Evolutionary conservation across 2,113 vertebrate species (phyloP).

Genomic region (Dolichallabes microphthalmus): DNA sequence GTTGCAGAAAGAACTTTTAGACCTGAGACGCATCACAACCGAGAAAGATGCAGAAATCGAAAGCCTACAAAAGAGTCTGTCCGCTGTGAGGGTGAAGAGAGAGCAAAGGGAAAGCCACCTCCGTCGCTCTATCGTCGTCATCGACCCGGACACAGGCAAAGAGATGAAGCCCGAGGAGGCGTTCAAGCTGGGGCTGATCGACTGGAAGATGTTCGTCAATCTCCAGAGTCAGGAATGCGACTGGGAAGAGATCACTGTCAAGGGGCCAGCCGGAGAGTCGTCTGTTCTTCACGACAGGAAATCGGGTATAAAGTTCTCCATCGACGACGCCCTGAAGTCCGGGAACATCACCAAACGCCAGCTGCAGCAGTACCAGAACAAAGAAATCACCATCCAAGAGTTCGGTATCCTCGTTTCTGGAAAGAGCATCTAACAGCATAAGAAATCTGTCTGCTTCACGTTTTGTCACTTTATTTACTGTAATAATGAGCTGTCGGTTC

Average conservation of each 20-base stretch:
- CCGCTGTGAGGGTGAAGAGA: constrained; percentile 81
- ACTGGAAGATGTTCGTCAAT: constrained; percentile 95
- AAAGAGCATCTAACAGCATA: constrained; percentile 53
- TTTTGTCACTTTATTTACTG: background rate
- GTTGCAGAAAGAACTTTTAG: constrained; percentile 83
- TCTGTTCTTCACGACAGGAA: constrained; percentile 92
- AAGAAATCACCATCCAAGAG: constrained; percentile 95
- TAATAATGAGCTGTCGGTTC: background rate
- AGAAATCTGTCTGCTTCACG: background rate
- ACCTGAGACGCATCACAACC: constrained; percentile 78
- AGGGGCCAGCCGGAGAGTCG: constrained; percentile 87
- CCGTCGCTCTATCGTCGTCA: constrained; percentile 91
- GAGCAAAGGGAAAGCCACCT: constrained; percentile 95
- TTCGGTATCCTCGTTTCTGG: constrained; percentile 89
- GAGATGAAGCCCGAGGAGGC: constrained; percentile 96
- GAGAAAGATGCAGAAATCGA: constrained; percentile 89
- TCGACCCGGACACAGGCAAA: constrained; percentile 90
- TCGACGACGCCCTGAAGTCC: constrained; percentile 84
- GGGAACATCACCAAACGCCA: constrained; percentile 82
- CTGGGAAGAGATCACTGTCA: constrained; percentile 95
- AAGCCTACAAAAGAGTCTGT: constrained; percentile 84
- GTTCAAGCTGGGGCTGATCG: constrained; percentile 86
- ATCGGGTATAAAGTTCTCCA: constrained; percentile 91
- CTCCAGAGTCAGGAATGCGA: constrained; percentile 95
- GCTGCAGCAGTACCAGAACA: constrained; percentile 87